These are phyloP conservation scores for Spheniscus humboldti DNA, from an alignment of 2,797 vertebrate species.

Conservation along the genomic window DNA sequence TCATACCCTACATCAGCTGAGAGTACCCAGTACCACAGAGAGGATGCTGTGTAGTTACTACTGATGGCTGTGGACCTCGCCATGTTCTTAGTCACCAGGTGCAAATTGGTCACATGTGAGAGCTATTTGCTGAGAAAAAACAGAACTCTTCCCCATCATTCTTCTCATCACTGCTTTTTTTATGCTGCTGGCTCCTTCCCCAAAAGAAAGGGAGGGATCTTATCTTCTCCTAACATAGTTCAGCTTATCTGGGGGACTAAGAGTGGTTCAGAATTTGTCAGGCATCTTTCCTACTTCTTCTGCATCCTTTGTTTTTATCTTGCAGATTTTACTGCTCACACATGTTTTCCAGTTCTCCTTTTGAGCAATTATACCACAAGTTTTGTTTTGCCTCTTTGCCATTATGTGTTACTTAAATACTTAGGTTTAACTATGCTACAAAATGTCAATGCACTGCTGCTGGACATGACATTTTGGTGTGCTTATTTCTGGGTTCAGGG, in stretches of 20 bases:
- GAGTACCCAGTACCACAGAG: background rate
- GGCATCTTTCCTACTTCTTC: background rate
- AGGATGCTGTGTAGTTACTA: background rate
- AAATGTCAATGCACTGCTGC: background rate
- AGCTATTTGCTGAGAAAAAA: background rate
- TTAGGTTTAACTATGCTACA: background rate
- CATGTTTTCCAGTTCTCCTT: background rate
- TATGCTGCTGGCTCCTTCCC: background rate
- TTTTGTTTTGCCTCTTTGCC: background rate
- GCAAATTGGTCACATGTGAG: background rate
- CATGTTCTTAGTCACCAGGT: background rate
- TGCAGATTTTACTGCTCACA: background rate
- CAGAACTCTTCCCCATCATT: background rate
- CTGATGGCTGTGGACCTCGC: background rate
- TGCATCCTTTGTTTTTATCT: background rate
- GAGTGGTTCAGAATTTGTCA: background rate
- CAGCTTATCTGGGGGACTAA: background rate
- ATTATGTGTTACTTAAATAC: background rate
- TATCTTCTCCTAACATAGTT: background rate
- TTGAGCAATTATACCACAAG: background rate
- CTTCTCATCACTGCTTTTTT: background rate
- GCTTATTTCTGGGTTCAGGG: background rate
- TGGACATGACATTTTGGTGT: background rate
- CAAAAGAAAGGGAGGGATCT: background rate
- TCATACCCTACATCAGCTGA: background rate